Evolutionary conservation across 2,113 vertebrate species (phyloP), one percentile per base, ranked within the genome.

Genomic region (Sylvia atricapilla): DNA sequence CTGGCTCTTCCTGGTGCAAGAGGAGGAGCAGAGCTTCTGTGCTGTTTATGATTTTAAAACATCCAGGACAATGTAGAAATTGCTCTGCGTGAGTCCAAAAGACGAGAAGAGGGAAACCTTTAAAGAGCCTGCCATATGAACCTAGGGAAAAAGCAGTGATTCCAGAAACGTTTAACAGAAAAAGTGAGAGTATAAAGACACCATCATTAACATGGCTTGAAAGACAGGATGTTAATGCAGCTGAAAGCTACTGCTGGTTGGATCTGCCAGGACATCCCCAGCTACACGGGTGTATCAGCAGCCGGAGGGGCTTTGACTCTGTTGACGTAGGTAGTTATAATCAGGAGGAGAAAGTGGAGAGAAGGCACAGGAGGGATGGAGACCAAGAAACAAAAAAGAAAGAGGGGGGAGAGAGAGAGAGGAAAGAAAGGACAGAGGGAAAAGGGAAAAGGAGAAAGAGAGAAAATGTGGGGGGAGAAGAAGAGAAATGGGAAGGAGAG

Each of bases 361-460:
- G 59, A 87, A 83, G 74, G 70, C 74, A 52, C 39, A 70, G 68
- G 73, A 94, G 35, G 73, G 21, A 90, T 5, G 6, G 75, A 73
- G 35, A 73, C 49, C 86, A 93, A 68, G 35, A 73, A 79, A 62
- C 2, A 2, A 56, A 63, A 70, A 78, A 75, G 35, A 63, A 81
- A 87, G 30, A 79, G 58, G 8, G 55, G 43, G 44, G 41, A n/a
- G 28, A 37, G 13, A 31, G 11, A 58, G 49, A 58, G 44, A 75
- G 78, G 52, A 87, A 92, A 50, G 85, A 81, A 89, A 94, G 80
- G 79, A 56, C 35, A 68, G 87, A 88, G 50, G 82, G 70, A 75
- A 96, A 95, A 91, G 90, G 89, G 89, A 83, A 93, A 96, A 86
- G 93, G 76, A 92, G 73, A 93, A 88, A 84, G 76, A 96, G 80